Base-by-base conservation (phyloP, 92 coral and sea anemone genomes). In the Phenganax subtilis region DNA sequence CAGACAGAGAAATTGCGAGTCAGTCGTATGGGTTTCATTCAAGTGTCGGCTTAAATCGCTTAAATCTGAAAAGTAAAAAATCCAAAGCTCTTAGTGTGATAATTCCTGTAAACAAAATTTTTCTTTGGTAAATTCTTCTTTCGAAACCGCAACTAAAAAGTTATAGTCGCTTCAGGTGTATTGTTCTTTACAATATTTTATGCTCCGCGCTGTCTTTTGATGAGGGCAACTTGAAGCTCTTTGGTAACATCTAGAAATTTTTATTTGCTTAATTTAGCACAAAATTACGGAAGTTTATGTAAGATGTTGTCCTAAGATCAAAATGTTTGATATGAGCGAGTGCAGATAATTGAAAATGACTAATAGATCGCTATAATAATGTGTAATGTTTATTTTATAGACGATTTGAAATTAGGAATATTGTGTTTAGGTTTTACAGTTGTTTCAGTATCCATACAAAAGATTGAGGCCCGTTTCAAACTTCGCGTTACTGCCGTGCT, bases 61-160 rank as follows among this genome's bases (percentile, higher is more conserved):
- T 68, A 10, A 37, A 68, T 68, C 73, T 68, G 73, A 68, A 68
- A 68, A 30, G 73, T 16, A 68, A 68, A 68, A 29, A 68, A 37
- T 37, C 73, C 73, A 7, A 30, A 9, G 54, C 30, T n/a, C 31
- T 68, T 68, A 68, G 73, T 64, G 17, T 20, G 47, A 64, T 64
- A 68, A 30, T 14, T 12, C 7, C 52, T 16, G 47, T 68, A 9
- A 12, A 64, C 52, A 10, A 37, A 37, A 37, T 37, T 37, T 37
- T 37, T 2, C 47, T 37, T 37, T 37, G 47, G 47, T 37, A 37
- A 37, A 2, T 5, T 5, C 47, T 37, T 1, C 47, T 37, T 37
- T 37, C 47, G 47, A 37, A 37, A 37, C 3, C 47, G 2, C 47
- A 37, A 37, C 47, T 37, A 37, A 37, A 37, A 2, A 37, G 47